Evolutionary conservation across 1,140 invertebrate genomes (phyloP).

Genomic region (Brachionus sp.): DNA sequence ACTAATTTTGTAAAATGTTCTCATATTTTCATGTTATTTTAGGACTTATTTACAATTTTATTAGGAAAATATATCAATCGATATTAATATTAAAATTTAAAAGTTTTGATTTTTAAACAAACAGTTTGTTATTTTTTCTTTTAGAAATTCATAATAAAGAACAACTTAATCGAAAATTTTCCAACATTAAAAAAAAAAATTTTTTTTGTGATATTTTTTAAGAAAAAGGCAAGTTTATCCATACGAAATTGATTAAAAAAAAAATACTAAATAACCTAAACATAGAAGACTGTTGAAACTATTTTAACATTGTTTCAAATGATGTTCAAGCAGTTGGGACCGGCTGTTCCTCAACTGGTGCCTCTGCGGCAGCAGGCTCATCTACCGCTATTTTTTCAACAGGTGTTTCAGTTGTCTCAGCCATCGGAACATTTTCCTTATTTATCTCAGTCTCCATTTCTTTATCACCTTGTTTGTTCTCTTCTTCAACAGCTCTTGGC

Average conservation of each 20-base stretch:
- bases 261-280: constrained; percentile 6
- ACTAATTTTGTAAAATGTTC: background rate
- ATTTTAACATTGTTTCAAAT: background rate
- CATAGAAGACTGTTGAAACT: background rate
- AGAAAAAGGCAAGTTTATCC: background rate
- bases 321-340: background rate
- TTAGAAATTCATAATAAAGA: background rate
- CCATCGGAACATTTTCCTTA: constrained; percentile 26
- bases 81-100: background rate
- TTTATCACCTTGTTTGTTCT: background rate
- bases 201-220: background rate
- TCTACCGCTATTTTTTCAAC: constrained; percentile 26
- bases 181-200: background rate
- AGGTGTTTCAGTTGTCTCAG: background rate
- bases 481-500: background rate
- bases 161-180: constrained; percentile 1
- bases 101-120: background rate
- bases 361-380: background rate
- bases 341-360: constrained; percentile 11
- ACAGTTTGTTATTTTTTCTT: background rate
- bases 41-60: background rate
- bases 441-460: constrained; percentile 11
- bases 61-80: background rate
- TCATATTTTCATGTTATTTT: background rate
- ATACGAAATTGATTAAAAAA: background rate